Base-by-base conservation (phyloP, 1,140 invertebrate species). In the Batillaria attramentaria region DNA sequence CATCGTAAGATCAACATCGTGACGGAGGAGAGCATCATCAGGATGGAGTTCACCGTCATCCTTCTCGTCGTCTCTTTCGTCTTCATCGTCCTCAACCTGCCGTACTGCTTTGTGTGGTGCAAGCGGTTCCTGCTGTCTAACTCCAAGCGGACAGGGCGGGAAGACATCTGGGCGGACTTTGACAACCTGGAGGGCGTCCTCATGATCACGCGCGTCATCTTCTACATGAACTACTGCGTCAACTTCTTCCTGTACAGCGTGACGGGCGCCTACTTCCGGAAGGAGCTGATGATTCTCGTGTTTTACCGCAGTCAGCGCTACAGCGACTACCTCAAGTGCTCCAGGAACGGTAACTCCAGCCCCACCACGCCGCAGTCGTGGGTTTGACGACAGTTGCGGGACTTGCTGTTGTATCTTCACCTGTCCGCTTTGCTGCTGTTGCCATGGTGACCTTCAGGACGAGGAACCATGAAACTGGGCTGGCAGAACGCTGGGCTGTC, bases 201-300 rank as follows among this genome's bases (percentile, higher is more conserved):
- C 20, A 60, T 62, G 57, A 81, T 89, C 37, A 84, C 87, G 24
- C 78, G 84, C n/a, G 86, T 85, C n/a, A 85, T 89, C 33, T 88
- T 86, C 76, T 86, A 85, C 77, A 74, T 89, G 46, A 89, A 88
- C 77, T 89, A 89, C 65, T 87, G 85, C 35, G 81, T 87, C 13
- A 90, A 90, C 77, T 90, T 90, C 72, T 89, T 90, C 72, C 82
- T 90, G 28, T 90, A 89, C 76, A 85, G 86, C 79, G 72, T 90
- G 3, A 89, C 86, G 0, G 88, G 88, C 0, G 82, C 87, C 33
- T 80, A 77, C 42, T 80, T 80, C 72, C 65, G 79, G 10, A 65
- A 60, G 31, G 65, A 80, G 39, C 65, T 80, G 46, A 76, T 72
- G 42, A 62, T 66, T 8, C 37, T 80, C 24, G 66, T 80, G 24